Evolutionary conservation across 2,797 vertebrate genomes (phyloP).

Genomic region (Anguilla anguilla): DNA sequence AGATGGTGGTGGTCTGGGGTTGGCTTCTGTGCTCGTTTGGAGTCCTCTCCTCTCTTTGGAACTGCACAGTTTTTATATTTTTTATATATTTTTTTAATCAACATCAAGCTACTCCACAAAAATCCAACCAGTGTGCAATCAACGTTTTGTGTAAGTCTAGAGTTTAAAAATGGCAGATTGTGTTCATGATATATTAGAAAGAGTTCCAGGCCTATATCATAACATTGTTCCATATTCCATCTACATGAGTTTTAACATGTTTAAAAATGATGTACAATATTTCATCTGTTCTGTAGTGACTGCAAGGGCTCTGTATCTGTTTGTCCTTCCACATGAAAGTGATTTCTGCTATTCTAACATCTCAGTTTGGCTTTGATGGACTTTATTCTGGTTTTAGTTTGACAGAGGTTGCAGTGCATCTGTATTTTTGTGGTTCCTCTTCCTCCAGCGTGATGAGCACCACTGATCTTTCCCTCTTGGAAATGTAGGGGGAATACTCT

Average conservation of each 20-base stretch:
- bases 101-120: neutral
- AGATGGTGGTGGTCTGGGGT: slow-evolving; percentile 50
- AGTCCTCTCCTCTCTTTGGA: slow-evolving; percentile 60
- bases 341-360: neutral
- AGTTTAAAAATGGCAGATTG: neutral
- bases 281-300: too few relatives aligned
- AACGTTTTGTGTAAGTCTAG: neutral
- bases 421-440: neutral
- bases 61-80: neutral
- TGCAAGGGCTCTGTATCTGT: too few relatives aligned
- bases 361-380: neutral
- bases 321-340: neutral
- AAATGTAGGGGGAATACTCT: neutral
- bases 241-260: neutral
- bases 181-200: neutral
- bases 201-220: neutral
- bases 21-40: slow-evolving; percentile 65
- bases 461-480: neutral
- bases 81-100: neutral
- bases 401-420: neutral
- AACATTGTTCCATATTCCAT: neutral
- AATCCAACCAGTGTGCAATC: neutral
- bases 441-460: neutral
- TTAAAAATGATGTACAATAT: neutral
- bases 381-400: neutral